Base-by-base conservation (phyloP, 1,140 invertebrate species). In the Bombus soroeensis region DNA sequence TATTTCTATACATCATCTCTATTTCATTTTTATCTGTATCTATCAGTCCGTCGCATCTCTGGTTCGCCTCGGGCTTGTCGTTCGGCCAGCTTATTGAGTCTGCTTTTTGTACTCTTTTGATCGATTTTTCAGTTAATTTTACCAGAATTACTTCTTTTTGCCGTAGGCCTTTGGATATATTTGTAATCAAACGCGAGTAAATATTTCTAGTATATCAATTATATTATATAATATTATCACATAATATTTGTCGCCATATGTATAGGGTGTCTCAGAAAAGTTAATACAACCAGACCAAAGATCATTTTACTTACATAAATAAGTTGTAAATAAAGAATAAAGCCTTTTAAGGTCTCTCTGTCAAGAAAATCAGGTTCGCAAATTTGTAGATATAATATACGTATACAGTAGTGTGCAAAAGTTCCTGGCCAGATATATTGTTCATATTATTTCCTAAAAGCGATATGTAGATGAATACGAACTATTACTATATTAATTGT, bases 21-120 rank as follows among this genome's bases (percentile, higher is more conserved):
- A 57, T 74, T 64, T 81, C 53, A 43, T 62, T 81, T 81, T 81
- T 81, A 81, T 81, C 53, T 62, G 13, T 8, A 47, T 57, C 10
- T 73, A 81, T 73, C 80, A 28, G n/a, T 28, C 22, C 39, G 15
- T 28, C 37, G 34, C 34, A 53, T 81, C 68, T 81, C 28, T 39
- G 1, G 1, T 59, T 64, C 57, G 53, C 70, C 37, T 37, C 5
- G 9, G 68, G 47, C 53, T 43, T 34, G 37, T 73, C 37, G 41
- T 15, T 59, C 32, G 53, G 28, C 1, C 39, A 43, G n/a, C 73
- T 41, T 73, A 73, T 64, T n/a, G 39, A 8, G 39, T 41, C 37
- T 3, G 8, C 9, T 37, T 76, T 57, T 75, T 76, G 25, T 76
- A 57, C 34, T 13, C 15, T 68, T 79, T 68, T 43, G 1, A 53